A percentile compares a stretch with the other conserved stretches of the same genome.
These are phyloP conservation scores for Cyclura pinguis DNA, from an alignment of 2,797 vertebrate genomes.

Conservation along the genomic window DNA sequence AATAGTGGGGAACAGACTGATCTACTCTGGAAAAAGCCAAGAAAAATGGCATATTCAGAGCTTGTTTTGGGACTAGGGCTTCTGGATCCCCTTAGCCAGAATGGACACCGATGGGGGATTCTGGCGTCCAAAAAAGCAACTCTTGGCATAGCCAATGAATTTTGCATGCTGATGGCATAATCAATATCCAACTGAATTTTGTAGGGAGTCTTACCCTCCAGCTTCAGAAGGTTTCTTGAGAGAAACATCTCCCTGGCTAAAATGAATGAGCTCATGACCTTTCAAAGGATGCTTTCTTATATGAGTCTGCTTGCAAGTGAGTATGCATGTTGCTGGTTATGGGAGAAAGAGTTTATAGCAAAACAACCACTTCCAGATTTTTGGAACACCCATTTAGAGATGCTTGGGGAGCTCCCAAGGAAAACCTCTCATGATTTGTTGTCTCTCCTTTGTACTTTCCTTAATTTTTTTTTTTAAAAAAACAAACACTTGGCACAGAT, in stretches of 20 bases:
- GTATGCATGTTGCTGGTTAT: not conserved
- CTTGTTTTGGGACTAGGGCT: too few species aligned
- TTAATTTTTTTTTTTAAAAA: too few species aligned
- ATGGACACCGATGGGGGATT: too few species aligned
- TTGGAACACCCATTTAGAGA: constrained; percentile 9
- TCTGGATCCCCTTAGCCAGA: too few species aligned
- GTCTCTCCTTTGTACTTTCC: not conserved
- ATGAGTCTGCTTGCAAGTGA: not conserved
- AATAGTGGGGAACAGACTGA: not conserved
- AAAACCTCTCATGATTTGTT: not conserved
- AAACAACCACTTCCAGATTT: constrained; percentile 34
- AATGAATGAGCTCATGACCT: not conserved
- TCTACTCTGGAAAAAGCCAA: not conserved
- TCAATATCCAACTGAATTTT: not conserved
- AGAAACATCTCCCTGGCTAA: not conserved
- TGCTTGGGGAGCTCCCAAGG: not conserved
- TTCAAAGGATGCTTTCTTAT: not conserved
- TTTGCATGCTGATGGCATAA: not conserved
- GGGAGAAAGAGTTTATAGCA: constrained; percentile 2
- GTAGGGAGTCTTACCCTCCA: not conserved
- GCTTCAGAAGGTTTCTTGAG: not conserved
- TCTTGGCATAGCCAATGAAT: not conserved
- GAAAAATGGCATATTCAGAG: not conserved
- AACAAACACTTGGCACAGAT: not conserved
- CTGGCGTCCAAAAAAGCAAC: too few species aligned